Percentiles rank a stretch among this genome's conserved stretches.
Evolutionary conservation across 2,113 vertebrate species (phyloP).

Genomic region (Rhinolophus sinicus): DNA sequence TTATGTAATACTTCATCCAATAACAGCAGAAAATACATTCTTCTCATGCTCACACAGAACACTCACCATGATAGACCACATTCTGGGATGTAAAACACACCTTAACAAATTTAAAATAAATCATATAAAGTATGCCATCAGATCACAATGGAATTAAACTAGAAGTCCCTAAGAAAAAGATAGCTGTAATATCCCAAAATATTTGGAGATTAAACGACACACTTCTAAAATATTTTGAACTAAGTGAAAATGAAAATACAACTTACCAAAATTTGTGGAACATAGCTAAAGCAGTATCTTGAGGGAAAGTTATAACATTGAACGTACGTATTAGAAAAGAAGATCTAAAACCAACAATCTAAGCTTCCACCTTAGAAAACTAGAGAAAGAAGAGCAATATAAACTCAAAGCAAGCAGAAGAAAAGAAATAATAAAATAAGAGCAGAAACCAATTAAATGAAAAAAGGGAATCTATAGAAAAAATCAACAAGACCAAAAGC

Average conservation of each 20-base stretch:
- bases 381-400: neutral
- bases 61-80: neutral
- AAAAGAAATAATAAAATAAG: constrained; percentile 4
- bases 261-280: neutral
- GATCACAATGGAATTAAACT: neutral
- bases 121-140: neutral
- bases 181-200: neutral
- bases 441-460: neutral
- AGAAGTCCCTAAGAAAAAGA: neutral
- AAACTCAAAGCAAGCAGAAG: neutral
- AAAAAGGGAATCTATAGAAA: neutral
- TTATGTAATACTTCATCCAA: constrained; percentile 10
- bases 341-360: neutral
- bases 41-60: neutral
- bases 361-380: neutral
- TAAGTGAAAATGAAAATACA: constrained; percentile 22
- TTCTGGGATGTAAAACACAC: neutral
- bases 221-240: constrained; percentile 3
- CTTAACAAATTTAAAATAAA: constrained; percentile 34
- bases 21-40: neutral
- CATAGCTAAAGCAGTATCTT: neutral
- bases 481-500: neutral
- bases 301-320: neutral
- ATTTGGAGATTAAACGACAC: neutral
- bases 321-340: neutral